Conservation (phyloP, 2,888 invertebrate species). For the Cheiracanthium punctorium region DNA sequence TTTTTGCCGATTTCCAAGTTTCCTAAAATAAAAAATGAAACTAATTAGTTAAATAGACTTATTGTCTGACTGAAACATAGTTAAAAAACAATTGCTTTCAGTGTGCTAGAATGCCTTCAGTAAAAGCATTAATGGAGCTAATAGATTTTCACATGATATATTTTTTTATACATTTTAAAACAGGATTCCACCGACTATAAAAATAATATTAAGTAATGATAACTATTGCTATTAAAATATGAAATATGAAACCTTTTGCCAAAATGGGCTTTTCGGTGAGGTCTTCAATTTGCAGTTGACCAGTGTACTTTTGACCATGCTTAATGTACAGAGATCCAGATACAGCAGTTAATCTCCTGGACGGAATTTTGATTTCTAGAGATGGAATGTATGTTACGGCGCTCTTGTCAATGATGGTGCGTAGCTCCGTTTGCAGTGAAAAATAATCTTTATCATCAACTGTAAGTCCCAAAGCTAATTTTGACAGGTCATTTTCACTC, state of each 20-base stretch:
- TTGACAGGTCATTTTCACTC: slow-evolving; percentile 68
- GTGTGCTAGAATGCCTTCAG: too few relatives aligned
- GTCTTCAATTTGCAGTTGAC: slow-evolving; percentile 74
- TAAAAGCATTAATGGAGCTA: too few relatives aligned
- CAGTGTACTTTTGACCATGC: slow-evolving; percentile 73
- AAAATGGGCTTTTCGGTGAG: slow-evolving; percentile 74
- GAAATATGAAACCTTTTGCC: slow-evolving; percentile 73
- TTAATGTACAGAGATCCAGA: slow-evolving; percentile 74
- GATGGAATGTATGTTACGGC: slow-evolving; percentile 73
- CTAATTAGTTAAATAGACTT: too few relatives aligned
- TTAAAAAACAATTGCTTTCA: too few relatives aligned
- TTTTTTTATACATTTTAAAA: too few relatives aligned
- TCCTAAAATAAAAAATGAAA: slow-evolving; percentile 35
- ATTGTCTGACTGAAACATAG: too few relatives aligned
- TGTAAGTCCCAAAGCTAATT: slow-evolving; percentile 71
- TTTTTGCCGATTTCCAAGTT: slow-evolving; percentile 49
- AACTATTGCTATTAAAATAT: too few relatives aligned
- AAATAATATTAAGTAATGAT: too few relatives aligned
- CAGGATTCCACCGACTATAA: too few relatives aligned
- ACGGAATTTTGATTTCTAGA: slow-evolving; percentile 72
- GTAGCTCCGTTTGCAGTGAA: slow-evolving; percentile 68
- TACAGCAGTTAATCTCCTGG: slow-evolving; percentile 72
- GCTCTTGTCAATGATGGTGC: slow-evolving; percentile 62
- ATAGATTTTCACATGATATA: too few relatives aligned
- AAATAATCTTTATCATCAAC: slow-evolving; percentile 73